These are phyloP conservation scores for Ceyx melanurus DNA, from an alignment of 2,113 vertebrate genomes.

Conservation along the genomic window DNA sequence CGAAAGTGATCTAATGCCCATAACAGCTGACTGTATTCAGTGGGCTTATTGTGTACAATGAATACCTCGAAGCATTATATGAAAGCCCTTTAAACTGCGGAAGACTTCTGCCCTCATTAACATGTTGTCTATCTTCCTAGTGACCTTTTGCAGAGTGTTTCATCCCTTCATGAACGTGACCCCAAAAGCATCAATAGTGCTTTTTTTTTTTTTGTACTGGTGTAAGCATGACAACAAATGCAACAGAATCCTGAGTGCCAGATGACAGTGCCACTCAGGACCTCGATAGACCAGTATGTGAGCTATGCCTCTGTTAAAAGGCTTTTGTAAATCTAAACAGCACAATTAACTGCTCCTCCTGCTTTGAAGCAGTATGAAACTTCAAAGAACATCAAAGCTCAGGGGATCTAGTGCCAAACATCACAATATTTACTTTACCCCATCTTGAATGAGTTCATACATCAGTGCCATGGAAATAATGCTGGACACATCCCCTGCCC, in stretches of 20 bases:
- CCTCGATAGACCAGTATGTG: background rate
- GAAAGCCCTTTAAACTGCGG: background rate
- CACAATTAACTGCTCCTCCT: background rate
- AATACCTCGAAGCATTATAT: background rate
- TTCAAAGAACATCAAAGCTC: conserved; percentile 34
- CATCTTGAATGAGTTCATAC: conserved; percentile 10
- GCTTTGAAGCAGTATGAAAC: conserved; percentile 6
- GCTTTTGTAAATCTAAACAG: conserved; percentile 4
- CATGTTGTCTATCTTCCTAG: background rate
- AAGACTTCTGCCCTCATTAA: background rate
- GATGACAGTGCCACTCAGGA: background rate
- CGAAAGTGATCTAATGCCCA: background rate
- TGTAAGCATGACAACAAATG: background rate
- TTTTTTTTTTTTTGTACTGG: background rate
- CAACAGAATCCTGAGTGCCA: background rate
- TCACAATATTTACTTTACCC: conserved; percentile 34
- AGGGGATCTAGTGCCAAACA: background rate
- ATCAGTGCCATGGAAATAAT: background rate
- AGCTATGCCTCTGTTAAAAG: background rate
- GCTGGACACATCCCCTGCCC: background rate
- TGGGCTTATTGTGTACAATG: background rate
- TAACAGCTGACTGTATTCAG: background rate
- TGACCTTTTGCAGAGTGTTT: background rate
- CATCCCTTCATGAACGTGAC: background rate
- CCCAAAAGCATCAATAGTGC: background rate